Base-by-base conservation (phyloP, 2,797 vertebrate species). In the Gorsachius magnificus region DNA sequence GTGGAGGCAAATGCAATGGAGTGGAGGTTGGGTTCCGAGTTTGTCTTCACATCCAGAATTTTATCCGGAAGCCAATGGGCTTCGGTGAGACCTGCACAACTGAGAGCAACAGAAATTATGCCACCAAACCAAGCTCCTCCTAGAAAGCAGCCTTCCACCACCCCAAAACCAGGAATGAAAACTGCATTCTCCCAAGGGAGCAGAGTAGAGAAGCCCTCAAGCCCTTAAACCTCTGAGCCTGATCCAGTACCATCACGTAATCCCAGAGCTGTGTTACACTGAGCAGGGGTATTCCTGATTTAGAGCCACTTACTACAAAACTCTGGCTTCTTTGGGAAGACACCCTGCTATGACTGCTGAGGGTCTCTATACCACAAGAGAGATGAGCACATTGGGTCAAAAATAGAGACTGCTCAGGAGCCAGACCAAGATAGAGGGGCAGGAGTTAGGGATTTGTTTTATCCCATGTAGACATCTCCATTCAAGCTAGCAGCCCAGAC, bases 381-480 rank as follows among this genome's bases (percentile, higher is more conserved):
- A 70, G 10, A 6, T 87, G 26, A 74, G 31, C 9, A n/a, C 9
- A 1, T 15, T 29, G 68, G n/a, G 33, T 25, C 35, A 57, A 66
- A 92, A 90, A 0, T 0, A 77, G 33, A 78, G 38, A 64, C 5
- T 33, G 10, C 19, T 69, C n/a, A 72, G 38, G 36, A 79, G 14
- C 8, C 58, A 51, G 45, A 20, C 38, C 22, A 74, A 77, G 66
- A 50, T 9, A 8, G 4, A 65, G 11, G 4, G 8, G 19, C 29
- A 74, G 36, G 41, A 92, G 13, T 4, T 6, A 18, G 51, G 14
- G 28, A 64, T 86, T 78, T 81, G 18, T 69, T 90, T 83, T 16
- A 64, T 61, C 22, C 21, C 2, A 0, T 11, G 10, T n/a, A 20
- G 31, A 41, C 15, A 18, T 36, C 28, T 16, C 17, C 10, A 43